Base-by-base conservation (phyloP, 2,113 vertebrate genomes). In the Colius striatus region DNA sequence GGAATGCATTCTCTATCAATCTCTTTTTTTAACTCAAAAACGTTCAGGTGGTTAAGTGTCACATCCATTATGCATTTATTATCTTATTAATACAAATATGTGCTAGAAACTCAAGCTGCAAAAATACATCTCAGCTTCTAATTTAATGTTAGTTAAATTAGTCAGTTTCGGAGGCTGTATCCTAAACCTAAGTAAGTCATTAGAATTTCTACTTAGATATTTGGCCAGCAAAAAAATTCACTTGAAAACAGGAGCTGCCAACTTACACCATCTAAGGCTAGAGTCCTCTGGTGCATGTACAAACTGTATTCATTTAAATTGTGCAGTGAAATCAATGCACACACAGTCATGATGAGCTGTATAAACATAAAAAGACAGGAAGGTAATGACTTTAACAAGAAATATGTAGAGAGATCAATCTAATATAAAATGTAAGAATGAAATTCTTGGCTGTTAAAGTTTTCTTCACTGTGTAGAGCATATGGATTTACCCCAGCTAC, bases 1-100 rank as follows among this genome's bases (percentile, higher is more conserved):
- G 81, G 91, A 79, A 90, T 45, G 70, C 0, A 0, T 32, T 93
- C 63, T 86, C 86, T 72, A 90, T 92, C 73, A 66, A 78, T 92
- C 71, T 70, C 65, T 88, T 90, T 84, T 74, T 86, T 91, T 21
- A 84, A 72, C 61, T 89, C 9, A 2, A 23, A 90, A 83, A 84
- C 58, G 50, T 84, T 90, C 76, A 94, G 83, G 87, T 92, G 57
- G 73, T 14, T 61, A 90, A 83, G 60, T 70, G 68, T 60, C 62
- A 16, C 71, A 88, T 72, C 38, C n/a, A 70, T 90, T 95, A 88
- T n/a, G 27, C 34, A 41, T 94, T 93, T 84, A 77, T 90, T 89
- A 90, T 84, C 65, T 90, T 53, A 84, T 67, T 87, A 90, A 90
- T 36, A 78, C 51, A 47, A 82, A 48, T 78, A 74, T 21, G 25